A percentile compares a stretch with the other conserved stretches of the same genome.
These are phyloP conservation scores for Aspidiotus destructor DNA, from an alignment of 2,888 invertebrate species.

Conservation along the genomic window DNA sequence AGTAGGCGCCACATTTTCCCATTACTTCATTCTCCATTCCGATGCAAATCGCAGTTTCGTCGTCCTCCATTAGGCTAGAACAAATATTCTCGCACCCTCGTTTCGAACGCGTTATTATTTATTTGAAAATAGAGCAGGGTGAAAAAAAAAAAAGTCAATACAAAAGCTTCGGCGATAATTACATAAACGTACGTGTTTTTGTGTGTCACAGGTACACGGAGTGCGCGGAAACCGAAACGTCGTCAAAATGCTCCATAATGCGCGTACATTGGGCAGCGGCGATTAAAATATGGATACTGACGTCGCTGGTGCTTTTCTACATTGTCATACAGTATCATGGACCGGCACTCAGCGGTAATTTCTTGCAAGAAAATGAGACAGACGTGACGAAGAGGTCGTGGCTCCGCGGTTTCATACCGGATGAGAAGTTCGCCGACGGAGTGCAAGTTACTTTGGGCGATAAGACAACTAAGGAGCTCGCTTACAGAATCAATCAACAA, in stretches of 20 bases:
- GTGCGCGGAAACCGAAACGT: slow-evolving; percentile 17
- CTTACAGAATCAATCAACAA: slow-evolving; percentile 23
- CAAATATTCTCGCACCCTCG: too few species aligned
- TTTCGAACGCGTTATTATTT: too few species aligned
- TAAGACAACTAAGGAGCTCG: slow-evolving; percentile 26
- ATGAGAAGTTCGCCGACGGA: slow-evolving; percentile 27
- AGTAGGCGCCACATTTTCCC: too few species aligned
- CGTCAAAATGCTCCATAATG: slow-evolving; percentile 26
- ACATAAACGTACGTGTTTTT: background rate
- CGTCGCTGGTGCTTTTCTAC: slow-evolving; percentile 24
- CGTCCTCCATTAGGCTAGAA: too few species aligned
- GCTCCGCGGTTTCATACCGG: slow-evolving; percentile 24
- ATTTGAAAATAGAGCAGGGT: too few species aligned
- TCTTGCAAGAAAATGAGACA: slow-evolving; percentile 13
- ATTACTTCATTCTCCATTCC: too few species aligned
- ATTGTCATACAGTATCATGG: slow-evolving; percentile 51
- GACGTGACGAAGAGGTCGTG: slow-evolving; percentile 16
- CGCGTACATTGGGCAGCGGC: slow-evolving; percentile 24
- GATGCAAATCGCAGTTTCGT: too few species aligned
- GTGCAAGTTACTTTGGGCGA: slow-evolving; percentile 29
- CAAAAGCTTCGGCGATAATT: too few species aligned
- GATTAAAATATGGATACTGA: slow-evolving; percentile 24
- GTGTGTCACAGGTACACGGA: slow-evolving; percentile 7
- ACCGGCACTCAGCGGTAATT: slow-evolving; percentile 39
- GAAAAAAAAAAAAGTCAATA: too few species aligned